These are phyloP conservation scores for Ifrita kowaldi DNA, from an alignment of 2,113 vertebrate genomes.

Conservation along the genomic window DNA sequence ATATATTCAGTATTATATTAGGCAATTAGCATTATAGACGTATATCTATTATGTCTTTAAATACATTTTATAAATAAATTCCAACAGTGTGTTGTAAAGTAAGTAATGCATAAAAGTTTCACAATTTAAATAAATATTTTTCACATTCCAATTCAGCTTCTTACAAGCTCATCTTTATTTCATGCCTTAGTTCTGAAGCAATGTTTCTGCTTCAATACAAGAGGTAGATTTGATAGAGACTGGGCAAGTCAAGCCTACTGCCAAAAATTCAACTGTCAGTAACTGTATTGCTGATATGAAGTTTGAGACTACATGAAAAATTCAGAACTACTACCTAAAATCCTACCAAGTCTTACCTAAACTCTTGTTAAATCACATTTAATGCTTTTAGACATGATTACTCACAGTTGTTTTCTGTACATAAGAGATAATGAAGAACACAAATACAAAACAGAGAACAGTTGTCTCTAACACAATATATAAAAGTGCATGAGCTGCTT, in stretches of 20 bases:
- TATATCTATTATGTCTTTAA: conserved; percentile 51
- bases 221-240: conserved; percentile 75
- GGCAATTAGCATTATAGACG: conserved; percentile 46
- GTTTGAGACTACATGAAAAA: conserved; percentile 62
- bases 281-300: conserved; percentile 62
- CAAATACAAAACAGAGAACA: conserved; percentile 60
- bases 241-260: conserved; percentile 65
- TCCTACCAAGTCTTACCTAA: conserved; percentile 60
- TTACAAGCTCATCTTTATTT: conserved; percentile 65
- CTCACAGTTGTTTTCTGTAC: conserved; percentile 62
- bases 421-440: conserved; percentile 56
- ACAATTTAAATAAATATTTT: conserved; percentile 76
- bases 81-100: conserved; percentile 58
- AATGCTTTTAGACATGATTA: conserved; percentile 48
- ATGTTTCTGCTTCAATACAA: conserved; percentile 67
- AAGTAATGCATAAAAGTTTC: conserved; percentile 67
- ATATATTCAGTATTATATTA: conserved; percentile 51
- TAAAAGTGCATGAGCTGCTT: conserved; percentile 68
- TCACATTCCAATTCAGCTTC: conserved; percentile 76
- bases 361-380: conserved; percentile 61
- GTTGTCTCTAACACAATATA: conserved; percentile 55
- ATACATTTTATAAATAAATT: conserved; percentile 68
- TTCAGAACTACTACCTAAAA: conserved; percentile 55
- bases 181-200: conserved; percentile 65
- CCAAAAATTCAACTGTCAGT: conserved; percentile 64